Evolutionary conservation across 2,797 vertebrate species (phyloP), one percentile per base, ranked within the genome.

Genomic region (Eulemur coronatus): DNA sequence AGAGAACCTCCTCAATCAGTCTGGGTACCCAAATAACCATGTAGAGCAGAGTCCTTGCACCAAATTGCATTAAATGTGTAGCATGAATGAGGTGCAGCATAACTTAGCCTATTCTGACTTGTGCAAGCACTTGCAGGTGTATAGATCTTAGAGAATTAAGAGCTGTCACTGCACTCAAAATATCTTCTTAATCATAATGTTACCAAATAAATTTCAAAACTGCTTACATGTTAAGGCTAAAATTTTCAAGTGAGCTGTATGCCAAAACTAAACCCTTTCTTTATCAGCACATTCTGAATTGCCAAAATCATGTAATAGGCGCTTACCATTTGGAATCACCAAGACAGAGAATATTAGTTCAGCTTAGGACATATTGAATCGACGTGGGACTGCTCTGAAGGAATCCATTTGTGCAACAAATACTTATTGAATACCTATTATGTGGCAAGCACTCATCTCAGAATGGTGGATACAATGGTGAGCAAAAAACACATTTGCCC

Each of bases 141-240:
- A 52, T 26, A 67, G 20, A 65, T 26, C 43, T 81, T 76, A 89
- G 50, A 92, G 13, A 87, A 72, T 93, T 46, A 75, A 89, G n/a
- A 75, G 15, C 20, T 82, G 24, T 43, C 57, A 65, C 33, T 52
- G 15, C 18, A 87, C 22, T 84, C 13, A 65, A 89, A 89, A 85
- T 30, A 59, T 72, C 7, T 50, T 57, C 50, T 87, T 84, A 50
- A 46, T 84, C 50, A 69, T 57, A 50, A n/a, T 35, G 18, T 84
- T 90, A 2, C 24, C 50, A 94, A 94, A 73, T 81, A 91, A 88
- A 92, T 92, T 87, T 50, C 24, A 48, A 92, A 94, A 43, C 22
- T 78, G 24, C 35, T 61, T 79, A 41, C 35, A 87, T 48, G 38
- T 78, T 52, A 70, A 61, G 38, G 22, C 61, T 70, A 84, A 79